These are phyloP conservation scores for Prosapia bicincta DNA, from an alignment of 2,888 invertebrate species.

Conservation along the genomic window DNA sequence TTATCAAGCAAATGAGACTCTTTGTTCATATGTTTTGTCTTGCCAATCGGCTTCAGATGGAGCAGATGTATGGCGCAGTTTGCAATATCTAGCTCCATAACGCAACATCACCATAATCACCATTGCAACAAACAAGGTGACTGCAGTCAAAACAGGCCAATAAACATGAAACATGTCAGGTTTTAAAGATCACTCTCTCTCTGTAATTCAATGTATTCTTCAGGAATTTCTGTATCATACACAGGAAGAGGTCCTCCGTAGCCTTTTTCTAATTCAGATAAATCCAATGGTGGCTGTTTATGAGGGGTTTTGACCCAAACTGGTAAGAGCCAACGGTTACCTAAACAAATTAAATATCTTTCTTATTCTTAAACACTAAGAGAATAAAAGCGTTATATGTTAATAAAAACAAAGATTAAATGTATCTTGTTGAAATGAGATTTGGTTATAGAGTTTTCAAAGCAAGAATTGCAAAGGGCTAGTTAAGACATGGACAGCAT, in stretches of 20 bases:
- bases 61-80: conserved; percentile 60
- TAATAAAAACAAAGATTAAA: too few species aligned
- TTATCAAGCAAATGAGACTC: conserved; percentile 56
- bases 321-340: conserved; percentile 80
- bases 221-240: conserved; percentile 41
- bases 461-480: too few species aligned
- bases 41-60: conserved; percentile 59
- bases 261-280: conserved; percentile 63
- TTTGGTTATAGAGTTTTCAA: too few species aligned
- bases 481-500: too few species aligned
- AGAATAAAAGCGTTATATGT: too few species aligned
- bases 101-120: conserved; percentile 72
- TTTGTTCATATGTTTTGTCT: conserved; percentile 61
- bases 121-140: conserved; percentile 67
- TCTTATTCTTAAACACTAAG: too few species aligned
- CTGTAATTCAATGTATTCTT: conserved; percentile 61
- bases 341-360: too few species aligned
- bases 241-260: conserved; percentile 44
- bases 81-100: conserved; percentile 69
- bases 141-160: conserved; percentile 71
- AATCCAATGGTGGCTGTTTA: conserved; percentile 75
- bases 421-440: too few species aligned
- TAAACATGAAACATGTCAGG: conserved; percentile 66
- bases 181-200: conserved; percentile 75
- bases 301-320: conserved; percentile 82